Conservation (phyloP, 2,113 vertebrate species). For the Colinus virginianus region DNA sequence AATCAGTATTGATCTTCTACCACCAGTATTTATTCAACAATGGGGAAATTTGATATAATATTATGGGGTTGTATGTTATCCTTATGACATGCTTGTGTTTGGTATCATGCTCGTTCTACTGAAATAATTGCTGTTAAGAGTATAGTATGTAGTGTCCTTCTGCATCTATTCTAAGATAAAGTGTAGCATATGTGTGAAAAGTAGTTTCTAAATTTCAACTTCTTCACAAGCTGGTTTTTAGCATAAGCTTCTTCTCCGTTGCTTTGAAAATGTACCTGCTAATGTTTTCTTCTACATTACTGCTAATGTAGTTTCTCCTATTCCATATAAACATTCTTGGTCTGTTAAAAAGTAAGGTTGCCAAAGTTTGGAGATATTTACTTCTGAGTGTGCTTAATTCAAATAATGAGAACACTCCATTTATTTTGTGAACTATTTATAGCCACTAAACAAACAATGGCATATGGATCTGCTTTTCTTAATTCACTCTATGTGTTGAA, state of each 20-base stretch:
- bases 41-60: not conserved
- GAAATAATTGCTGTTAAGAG: not conserved
- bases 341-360: not conserved
- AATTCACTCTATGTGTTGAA: slow-evolving; percentile 8
- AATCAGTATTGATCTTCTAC: not conserved
- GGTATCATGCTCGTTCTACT: not conserved
- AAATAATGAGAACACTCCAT: not conserved
- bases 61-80: not conserved
- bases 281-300: not conserved
- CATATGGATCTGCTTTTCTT: slow-evolving; percentile 32
- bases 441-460: slow-evolving; percentile 9
- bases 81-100: not conserved
- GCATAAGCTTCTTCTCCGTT: not conserved
- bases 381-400: slow-evolving; percentile 29
- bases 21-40: not conserved
- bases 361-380: slow-evolving; percentile 20
- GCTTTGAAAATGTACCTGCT: not conserved
- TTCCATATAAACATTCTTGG: not conserved
- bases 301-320: not conserved
- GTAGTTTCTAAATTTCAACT: not conserved
- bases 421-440: slow-evolving; percentile 55
- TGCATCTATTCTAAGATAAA: not conserved
- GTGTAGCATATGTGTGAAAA: not conserved
- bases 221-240: not conserved
- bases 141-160: not conserved